phyloP scores from a whole-genome alignment of 1,140 invertebrate species.

The Pseudomyrmex cubaensis region DNA sequence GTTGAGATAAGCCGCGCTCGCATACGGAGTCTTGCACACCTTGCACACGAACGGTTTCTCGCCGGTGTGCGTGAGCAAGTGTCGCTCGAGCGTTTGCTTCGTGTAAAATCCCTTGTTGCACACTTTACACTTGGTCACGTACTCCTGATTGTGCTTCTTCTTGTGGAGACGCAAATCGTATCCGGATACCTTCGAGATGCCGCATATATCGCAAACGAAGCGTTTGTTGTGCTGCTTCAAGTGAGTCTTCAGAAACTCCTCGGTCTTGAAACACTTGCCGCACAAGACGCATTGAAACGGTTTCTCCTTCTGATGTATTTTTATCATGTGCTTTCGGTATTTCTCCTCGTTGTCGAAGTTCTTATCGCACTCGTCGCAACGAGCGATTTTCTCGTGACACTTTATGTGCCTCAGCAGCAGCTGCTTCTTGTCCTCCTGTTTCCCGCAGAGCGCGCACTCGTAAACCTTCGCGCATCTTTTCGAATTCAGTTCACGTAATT shows the following conservation, averaged over 20 bases:
- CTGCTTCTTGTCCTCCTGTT: conserved; percentile 66
- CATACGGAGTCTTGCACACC: conserved; percentile 87
- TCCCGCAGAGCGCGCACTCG: conserved; percentile 72
- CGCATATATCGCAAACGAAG: conserved; percentile 94
- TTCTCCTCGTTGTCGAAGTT: conserved; percentile 64
- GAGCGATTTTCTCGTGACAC: conserved; percentile 49
- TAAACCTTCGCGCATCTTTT: conserved; percentile 43
- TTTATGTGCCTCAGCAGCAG: conserved; percentile 67
- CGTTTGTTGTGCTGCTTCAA: conserved; percentile 88
- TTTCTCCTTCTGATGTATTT: conserved; percentile 75
- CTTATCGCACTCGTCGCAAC: conserved; percentile 72
- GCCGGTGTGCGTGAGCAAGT: conserved; percentile 85
- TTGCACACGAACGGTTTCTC: conserved; percentile 92
- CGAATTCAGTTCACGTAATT: not conserved
- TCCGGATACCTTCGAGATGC: conserved; percentile 85
- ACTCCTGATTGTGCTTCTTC: conserved; percentile 79
- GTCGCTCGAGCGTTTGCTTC: conserved; percentile 78
- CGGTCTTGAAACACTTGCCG: conserved; percentile 86
- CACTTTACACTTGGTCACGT: conserved; percentile 74
- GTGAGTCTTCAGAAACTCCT: conserved; percentile 81
- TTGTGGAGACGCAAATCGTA: conserved; percentile 77
- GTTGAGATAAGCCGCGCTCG: conserved; percentile 77
- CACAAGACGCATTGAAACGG: conserved; percentile 83
- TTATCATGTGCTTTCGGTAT: conserved; percentile 67
- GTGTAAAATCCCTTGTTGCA: conserved; percentile 81